Base-by-base conservation (phyloP, 2,797 vertebrate genomes). In the Salmo trutta region DNA sequence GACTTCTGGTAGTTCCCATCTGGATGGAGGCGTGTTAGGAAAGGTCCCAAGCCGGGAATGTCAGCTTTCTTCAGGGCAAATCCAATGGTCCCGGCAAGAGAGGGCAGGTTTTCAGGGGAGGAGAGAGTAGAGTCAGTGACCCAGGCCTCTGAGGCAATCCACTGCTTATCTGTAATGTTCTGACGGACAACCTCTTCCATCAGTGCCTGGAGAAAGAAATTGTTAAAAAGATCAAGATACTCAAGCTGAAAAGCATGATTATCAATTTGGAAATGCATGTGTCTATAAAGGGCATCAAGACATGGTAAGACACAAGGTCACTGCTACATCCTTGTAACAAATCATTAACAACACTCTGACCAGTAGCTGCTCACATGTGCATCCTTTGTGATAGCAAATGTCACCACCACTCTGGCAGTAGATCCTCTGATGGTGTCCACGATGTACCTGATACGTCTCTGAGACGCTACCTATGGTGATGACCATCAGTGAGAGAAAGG, bases 91-190 rank as follows among this genome's bases (percentile, higher is more conserved):
- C 90, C 88, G 6, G 78, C 75, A 29, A 91, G 78, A 12, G 81
- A 83, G 8, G 74, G 80, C 21, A 87, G 84, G 77, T 84, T 84
- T 64, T 86, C 77, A 65, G 15, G 77, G 41, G 77, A 82, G 16
- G 87, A 86, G 21, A 90, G 77, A 41, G 86, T 81, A 31, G 87
- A 85, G 65, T 88, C 90, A 31, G 89, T 90, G 27, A 90, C 79
- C 90, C 90, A 91, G 16, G 90, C 90, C 72, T 91, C 90, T 17
- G 87, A 89, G 29, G 89, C 90, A 8, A 91, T 81, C 90, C 90
- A 91, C 75, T 90, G 86, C 68, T 78, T 87, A 1, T 81, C 89
- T 0, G 82, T 91, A 54, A 91, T 75, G 15, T 91, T 91, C 74
- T 89, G 90, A 14, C 47, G 41, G 3, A 88, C 72, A 24, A 87